Evolutionary conservation across 30 jellyfish, hydroid and myxozoan species (phyloP), one percentile per base, ranked within the genome.

Genomic region (Hydra vulgaris): DNA sequence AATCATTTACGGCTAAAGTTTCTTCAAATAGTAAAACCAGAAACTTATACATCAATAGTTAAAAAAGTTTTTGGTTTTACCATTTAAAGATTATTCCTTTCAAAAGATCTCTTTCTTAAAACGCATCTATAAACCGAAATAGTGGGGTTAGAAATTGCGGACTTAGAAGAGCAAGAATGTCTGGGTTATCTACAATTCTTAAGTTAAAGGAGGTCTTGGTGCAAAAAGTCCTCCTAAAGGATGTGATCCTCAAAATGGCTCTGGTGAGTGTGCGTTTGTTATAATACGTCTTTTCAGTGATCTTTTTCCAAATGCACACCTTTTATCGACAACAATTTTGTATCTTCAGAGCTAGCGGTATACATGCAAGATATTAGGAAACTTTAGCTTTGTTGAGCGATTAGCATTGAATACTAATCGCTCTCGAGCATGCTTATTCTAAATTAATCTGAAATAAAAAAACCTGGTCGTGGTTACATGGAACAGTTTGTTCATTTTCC

Each of bases 1-100:
- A 92, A 82, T 53, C 96, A 81, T 83, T 82, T 87, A 74, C 81
- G 86, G 76, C 74, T 40, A 26, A 61, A 27, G 52, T 87, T 87
- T 84, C 74, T 53, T 53, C 87, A 72, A 27, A 19, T 25, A 75
- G 89, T 82, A 17, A 77, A 54, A 23, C 85, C 80, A 18, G 84
- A 74, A 75, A 25, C 83, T 15, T 70, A 70, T 72, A 55, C 22
- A 18, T 81, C 96, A 23, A 86, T 82, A 0, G 96, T 81, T 78
- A 88, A 87, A 25, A n/a, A n/a, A n/a, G n/a, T n/a, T n/a, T n/a
- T n/a, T n/a, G n/a, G n/a, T n/a, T n/a, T n/a, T n/a, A n/a, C n/a
- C n/a, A n/a, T n/a, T n/a, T n/a, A n/a, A 70, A 73, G 78, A 87
- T 87, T 79, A 78, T 87, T 24, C 96, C 93, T 17, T 87, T 87